These are phyloP conservation scores for Semicossyphus pulcher DNA, from an alignment of 2,113 vertebrate species.

Conservation along the genomic window DNA sequence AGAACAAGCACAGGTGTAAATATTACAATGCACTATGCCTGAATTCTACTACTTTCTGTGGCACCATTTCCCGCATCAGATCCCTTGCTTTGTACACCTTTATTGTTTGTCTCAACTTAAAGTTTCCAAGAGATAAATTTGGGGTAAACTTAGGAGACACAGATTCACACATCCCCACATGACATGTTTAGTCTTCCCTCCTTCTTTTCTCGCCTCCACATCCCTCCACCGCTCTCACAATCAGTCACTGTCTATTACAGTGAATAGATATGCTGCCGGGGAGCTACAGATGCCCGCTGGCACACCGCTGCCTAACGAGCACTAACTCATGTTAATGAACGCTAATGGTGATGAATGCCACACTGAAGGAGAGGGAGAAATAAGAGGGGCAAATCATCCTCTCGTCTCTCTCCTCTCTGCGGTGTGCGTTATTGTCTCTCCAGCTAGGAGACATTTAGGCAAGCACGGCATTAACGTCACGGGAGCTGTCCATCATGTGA, in stretches of 20 bases:
- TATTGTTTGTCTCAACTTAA: neutral
- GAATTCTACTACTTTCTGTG: too few species aligned
- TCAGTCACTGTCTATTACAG: constrained; percentile 35
- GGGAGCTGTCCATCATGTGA: constrained; percentile 33
- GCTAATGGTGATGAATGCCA: constrained; percentile 72
- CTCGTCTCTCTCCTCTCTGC: constrained; percentile 5
- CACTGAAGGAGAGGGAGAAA: constrained; percentile 44
- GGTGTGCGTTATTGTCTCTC: neutral
- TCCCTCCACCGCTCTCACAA: constrained; percentile 6
- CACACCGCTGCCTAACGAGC: constrained; percentile 50
- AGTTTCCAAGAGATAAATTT: neutral
- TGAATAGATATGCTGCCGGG: constrained; percentile 14
- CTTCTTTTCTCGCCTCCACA: neutral
- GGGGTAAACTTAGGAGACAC: neutral
- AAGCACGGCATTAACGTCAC: constrained; percentile 14
- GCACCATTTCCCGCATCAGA: too few species aligned
- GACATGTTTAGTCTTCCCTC: constrained; percentile 4
- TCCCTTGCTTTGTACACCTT: too few species aligned
- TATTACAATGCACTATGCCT: too few species aligned
- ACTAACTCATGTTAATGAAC: constrained; percentile 72
- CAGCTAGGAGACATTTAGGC: constrained; percentile 1
- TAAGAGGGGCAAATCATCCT: constrained; percentile 36
- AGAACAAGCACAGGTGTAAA: too few species aligned
- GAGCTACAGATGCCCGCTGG: constrained; percentile 61
- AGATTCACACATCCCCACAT: constrained; percentile 12